Evolutionary conservation across 2,888 invertebrate genomes (phyloP), one percentile per base, ranked within the genome.

Genomic region (Margaritifera margaritifera): DNA sequence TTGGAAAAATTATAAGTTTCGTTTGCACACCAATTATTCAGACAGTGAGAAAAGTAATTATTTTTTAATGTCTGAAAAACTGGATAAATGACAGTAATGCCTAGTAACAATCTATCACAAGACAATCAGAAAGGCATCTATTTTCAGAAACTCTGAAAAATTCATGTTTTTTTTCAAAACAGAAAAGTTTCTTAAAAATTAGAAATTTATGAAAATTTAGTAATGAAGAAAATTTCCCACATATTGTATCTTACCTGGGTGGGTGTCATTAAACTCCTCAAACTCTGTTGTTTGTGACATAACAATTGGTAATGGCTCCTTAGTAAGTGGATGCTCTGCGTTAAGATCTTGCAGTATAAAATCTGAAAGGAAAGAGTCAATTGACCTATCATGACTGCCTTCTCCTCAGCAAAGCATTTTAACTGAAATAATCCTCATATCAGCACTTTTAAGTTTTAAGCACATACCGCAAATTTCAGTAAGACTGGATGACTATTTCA

Each of bases 311-410:
- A 89, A 69, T 25, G 57, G 22, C 51, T 79, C 59, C n/a, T 77
- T 76, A 27, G 85, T 87, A 22, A 89, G 66, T 11, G 89, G 89
- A 78, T 89, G 82, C 6, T 80, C 66, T 1, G 86, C 88, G 31
- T 74, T 22, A 86, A 42, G 6, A 70, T 75, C 55, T 86, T 61
- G 20, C 58, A 61, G 53, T 71, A 69, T 42, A 74, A 80, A 80
- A 71, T 22, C 67, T 72, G 31, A 71, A n/a, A 59, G 59, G 62
- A 31, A 61, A 59, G 24, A 31, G 27, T 20, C 19, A 50, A 27
- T 24, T 18, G 3, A 18, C 1, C 0, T 15, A 4, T 57, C 42
- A 68, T 27, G 52, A 63, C 15, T 59, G 8, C 52, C 58, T 27
- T 68, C 58, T 27, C 42, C 42, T 11, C 15, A 42, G 15, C 15